Evolutionary conservation across 2,888 invertebrate species (phyloP).

Genomic region (Ophonus ardosiacus): DNA sequence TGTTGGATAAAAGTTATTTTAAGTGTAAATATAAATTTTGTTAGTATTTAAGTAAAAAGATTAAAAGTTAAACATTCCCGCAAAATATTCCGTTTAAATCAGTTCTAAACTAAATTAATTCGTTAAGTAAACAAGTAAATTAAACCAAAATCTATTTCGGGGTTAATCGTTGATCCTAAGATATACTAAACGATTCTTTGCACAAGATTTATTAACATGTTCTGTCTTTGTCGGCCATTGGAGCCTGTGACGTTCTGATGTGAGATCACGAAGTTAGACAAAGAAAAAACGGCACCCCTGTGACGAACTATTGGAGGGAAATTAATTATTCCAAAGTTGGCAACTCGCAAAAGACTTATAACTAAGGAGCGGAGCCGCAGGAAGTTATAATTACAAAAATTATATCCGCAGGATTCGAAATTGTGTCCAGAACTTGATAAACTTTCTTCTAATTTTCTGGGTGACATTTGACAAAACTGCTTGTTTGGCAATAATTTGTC

Average conservation of each 20-base stretch:
- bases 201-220: slow-evolving; percentile 1
- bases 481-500: neutral
- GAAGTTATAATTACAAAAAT: neutral
- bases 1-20: too few species aligned
- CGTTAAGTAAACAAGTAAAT: slow-evolving; percentile 9
- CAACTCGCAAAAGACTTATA: neutral
- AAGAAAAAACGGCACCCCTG: neutral
- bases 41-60: neutral
- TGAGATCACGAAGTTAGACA: neutral
- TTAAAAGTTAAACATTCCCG: neutral
- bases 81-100: neutral
- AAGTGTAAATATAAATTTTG: neutral
- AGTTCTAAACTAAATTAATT: neutral
- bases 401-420: neutral
- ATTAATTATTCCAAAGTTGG: slow-evolving; percentile 34
- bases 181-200: neutral
- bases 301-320: slow-evolving; percentile 32
- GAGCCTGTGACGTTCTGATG: neutral
- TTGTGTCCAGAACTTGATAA: neutral
- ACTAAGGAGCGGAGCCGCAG: neutral
- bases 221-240: neutral
- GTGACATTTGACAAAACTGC: neutral
- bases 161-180: neutral
- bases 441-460: neutral
- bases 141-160: slow-evolving; percentile 2